Base-by-base conservation (phyloP, 1,140 invertebrate species). In the Drosophila truncata region DNA sequence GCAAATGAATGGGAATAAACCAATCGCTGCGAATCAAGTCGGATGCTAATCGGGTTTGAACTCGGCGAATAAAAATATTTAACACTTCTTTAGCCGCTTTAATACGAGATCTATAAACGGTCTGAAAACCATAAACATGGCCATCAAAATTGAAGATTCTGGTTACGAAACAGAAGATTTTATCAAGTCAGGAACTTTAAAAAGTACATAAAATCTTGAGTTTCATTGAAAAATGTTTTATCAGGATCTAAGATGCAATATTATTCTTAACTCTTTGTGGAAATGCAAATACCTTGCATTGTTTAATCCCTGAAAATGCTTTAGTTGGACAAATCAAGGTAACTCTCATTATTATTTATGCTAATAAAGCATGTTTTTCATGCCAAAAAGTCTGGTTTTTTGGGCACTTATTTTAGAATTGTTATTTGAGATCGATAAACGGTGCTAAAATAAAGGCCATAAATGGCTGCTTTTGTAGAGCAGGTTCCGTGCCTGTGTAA, bases 401-500 rank as follows among this genome's bases (percentile, higher is more conserved):
- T 20, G 33, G 16, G 23, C 62, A 52, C 29, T 50, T 50, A 25
- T 58, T 49, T 58, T 16, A 33, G 35, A 71, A 49, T 6, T 25
- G 7, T 71, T 44, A 46, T 71, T 50, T 14, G 35, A 25, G 8
- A 27, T 50, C 52, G 27, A 70, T 70, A 71, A 71, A 71, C 44
- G 54, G 44, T 60, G 54, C 31, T 50, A 31, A 41, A 31, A 61
- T 50, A 61, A 27, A 18, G 33, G 13, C 6, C 11, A 71, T 25
- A 27, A 72, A 60, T 44, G 31, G 13, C 10, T 41, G 23, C 8
- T 47, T 47, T 46, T 63, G 58, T 54, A 39, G 27, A 47, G 35
- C 71, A 74, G 69, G 71, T 74, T 74, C n/a, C 25, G 1, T 3
- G 11, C 11, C n/a, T 3, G 20, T 5, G 33, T 13, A 46, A 74